A percentile compares a stretch with the other conserved stretches of the same genome.
Evolutionary conservation across 2,113 vertebrate species (phyloP).

Genomic region (Steatornis caripensis): DNA sequence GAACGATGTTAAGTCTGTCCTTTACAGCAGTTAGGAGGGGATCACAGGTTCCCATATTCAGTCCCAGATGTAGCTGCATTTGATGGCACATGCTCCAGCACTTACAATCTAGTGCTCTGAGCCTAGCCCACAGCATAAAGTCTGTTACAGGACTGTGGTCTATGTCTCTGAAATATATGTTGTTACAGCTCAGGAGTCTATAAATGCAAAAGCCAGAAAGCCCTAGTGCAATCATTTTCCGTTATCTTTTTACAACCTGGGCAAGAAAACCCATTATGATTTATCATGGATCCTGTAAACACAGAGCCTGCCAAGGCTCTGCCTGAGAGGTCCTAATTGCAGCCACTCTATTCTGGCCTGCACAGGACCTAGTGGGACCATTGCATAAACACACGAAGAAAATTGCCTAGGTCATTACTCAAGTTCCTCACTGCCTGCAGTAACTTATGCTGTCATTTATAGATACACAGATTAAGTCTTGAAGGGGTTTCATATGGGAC

Average conservation of each 20-base stretch:
- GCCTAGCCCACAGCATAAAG: accelerated
- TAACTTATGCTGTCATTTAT: background rate
- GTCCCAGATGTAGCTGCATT: background rate
- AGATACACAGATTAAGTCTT: background rate
- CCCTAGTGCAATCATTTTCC: background rate
- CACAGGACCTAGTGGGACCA: accelerated
- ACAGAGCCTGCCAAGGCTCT: background rate
- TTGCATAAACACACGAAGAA: background rate
- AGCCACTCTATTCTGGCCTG: background rate
- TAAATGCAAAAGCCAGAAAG: background rate
- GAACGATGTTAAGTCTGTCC: background rate
- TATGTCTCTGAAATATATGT: background rate
- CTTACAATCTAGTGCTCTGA: accelerated
- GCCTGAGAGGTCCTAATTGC: background rate
- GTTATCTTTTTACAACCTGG: background rate
- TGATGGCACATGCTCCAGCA: background rate
- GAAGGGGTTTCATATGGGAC: background rate
- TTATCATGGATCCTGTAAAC: background rate
- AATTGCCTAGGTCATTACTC: background rate
- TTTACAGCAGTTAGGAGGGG: background rate
- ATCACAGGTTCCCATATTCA: background rate
- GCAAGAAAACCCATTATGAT: background rate
- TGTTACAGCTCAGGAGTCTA: background rate
- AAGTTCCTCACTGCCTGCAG: background rate
- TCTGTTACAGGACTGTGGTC: background rate